Evolutionary conservation across 2,888 invertebrate genomes (phyloP).

Genomic region (Syrphus vitripennis): DNA sequence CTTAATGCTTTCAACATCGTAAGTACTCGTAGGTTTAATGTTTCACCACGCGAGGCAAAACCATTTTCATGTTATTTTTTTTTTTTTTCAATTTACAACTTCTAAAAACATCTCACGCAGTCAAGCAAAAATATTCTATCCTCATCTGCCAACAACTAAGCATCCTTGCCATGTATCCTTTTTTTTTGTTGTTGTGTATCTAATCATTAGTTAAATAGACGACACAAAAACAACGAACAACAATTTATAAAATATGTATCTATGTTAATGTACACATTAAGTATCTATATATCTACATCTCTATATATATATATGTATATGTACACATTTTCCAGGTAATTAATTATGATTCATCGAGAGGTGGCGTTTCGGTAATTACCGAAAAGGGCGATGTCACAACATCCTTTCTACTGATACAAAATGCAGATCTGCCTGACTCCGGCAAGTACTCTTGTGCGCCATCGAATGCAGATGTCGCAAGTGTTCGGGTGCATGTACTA

Average conservation of each 20-base stretch:
- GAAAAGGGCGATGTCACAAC: conserved; percentile 91
- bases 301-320: background rate
- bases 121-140: background rate
- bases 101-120: conserved; percentile 50
- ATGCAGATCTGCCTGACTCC: conserved; percentile 88
- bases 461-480: conserved; percentile 90
- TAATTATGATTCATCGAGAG: conserved; percentile 90
- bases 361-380: conserved; percentile 90
- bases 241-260: conserved; percentile 16
- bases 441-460: conserved; percentile 91
- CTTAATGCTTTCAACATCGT: background rate
- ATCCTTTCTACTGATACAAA: conserved; percentile 89
- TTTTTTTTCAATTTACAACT: conserved; percentile 47
- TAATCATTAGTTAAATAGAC: conserved; percentile 48
- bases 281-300: background rate
- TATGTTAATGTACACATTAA: background rate
- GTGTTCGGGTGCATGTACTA: conserved; percentile 90
- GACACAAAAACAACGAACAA: conserved; percentile 18
- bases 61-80: background rate
- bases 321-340: conserved; percentile 83
- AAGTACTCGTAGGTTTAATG: background rate
- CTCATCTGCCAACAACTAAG: conserved; percentile 28
- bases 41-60: background rate
- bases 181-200: conserved; percentile 6
- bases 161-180: conserved; percentile 53